Evolutionary conservation across 1,140 invertebrate genomes (phyloP).

Genomic region (Melitaea cinxia): DNA sequence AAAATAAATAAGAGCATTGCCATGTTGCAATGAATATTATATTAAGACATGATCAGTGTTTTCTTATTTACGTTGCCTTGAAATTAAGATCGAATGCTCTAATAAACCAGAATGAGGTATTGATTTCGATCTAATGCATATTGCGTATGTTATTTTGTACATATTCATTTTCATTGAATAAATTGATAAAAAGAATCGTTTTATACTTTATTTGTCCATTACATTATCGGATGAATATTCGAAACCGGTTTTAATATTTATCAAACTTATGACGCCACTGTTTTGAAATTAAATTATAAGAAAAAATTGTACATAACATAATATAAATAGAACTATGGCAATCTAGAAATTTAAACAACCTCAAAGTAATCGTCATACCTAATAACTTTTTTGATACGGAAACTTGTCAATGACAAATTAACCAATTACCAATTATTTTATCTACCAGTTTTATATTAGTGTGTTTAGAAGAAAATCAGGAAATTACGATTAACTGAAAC

Average conservation of each 20-base stretch:
- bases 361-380: too few relatives aligned
- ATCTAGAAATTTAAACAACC: too few relatives aligned
- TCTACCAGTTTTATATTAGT: too few relatives aligned
- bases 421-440: too few relatives aligned
- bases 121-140: conserved; percentile 9
- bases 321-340: too few relatives aligned
- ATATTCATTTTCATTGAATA: neutral
- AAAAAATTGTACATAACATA: neutral
- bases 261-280: conserved; percentile 12
- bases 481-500: too few relatives aligned
- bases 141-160: neutral
- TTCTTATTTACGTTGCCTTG: conserved; percentile 19
- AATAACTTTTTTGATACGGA: too few relatives aligned
- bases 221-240: conserved; percentile 11
- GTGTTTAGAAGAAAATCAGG: too few relatives aligned
- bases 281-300: neutral
- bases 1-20: neutral
- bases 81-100: conserved; percentile 25
- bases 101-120: conserved; percentile 26
- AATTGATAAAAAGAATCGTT: too few relatives aligned
- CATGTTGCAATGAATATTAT: neutral
- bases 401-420: too few relatives aligned
- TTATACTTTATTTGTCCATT: neutral
- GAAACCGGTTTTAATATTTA: conserved; percentile 6
- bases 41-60: neutral